These are phyloP conservation scores for Marmota flaviventris DNA, from an alignment of 2,113 vertebrate genomes.

Conservation along the genomic window DNA sequence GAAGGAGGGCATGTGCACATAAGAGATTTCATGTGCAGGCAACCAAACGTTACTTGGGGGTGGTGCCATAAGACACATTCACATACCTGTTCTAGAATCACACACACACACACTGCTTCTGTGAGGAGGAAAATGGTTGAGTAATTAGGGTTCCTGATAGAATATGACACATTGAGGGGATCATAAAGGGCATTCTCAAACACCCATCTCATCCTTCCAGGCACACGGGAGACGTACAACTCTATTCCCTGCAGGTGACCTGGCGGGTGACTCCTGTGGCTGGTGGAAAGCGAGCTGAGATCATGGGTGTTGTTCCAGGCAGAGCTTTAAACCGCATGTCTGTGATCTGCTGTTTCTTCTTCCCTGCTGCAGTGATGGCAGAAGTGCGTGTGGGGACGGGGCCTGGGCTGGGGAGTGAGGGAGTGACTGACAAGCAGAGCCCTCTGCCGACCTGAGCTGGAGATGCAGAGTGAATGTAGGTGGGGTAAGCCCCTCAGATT, in stretches of 20 bases:
- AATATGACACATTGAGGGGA: neutral
- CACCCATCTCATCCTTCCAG: neutral
- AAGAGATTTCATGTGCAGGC: neutral
- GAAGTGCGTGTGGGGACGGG: neutral
- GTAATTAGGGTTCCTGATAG: neutral
- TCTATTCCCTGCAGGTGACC: neutral
- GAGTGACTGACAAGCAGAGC: neutral
- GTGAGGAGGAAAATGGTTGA: neutral
- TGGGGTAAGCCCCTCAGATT: neutral
- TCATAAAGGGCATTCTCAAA: neutral
- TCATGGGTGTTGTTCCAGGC: neutral
- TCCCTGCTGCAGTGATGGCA: neutral
- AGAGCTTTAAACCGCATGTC: neutral
- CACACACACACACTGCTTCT: neutral
- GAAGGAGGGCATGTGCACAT: neutral
- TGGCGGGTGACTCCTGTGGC: neutral
- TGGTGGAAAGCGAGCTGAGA: neutral
- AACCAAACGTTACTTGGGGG: neutral
- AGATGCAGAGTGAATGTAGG: neutral
- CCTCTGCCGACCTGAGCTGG: neutral
- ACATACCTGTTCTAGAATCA: neutral
- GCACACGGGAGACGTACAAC: rapidly evolving
- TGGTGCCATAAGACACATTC: neutral
- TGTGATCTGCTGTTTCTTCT: neutral
- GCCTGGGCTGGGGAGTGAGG: rapidly evolving